Evolutionary conservation across 2,113 vertebrate species (phyloP), one percentile per base, ranked within the genome.

Genomic region (Vulpes vulpes): DNA sequence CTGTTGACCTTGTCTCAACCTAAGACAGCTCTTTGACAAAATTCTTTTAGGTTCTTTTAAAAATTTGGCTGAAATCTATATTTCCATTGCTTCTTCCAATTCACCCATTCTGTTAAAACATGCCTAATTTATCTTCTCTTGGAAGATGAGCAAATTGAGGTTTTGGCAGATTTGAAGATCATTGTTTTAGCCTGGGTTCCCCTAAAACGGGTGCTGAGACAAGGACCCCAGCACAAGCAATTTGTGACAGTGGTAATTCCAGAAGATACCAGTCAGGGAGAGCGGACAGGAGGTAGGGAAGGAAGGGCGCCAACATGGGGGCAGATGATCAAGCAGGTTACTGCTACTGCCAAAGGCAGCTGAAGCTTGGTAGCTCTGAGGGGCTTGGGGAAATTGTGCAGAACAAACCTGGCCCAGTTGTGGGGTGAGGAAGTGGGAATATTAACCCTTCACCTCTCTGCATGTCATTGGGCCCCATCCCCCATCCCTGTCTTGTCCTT

Each of bases 101-200:
- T 64, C n/a, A 55, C 11, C 5, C 49, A 14, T n/a, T 90, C 25
- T 80, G n/a, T 7, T 57, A 3, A 51, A 96, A 95, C 87, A 65
- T 59, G n/a, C 27, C 55, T 49, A 25, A 43, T 79, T 94, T 55
- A 38, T 78, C 62, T 59, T 78, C 23, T 17, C 8, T 62, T 17
- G 49, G 95, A 80, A 96, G 64, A 64, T 12, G 38, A 89, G 38
- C 64, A 80, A n/a, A 32, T 78, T 16, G 65, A 87, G 78, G 12
- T 57, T 25, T 35, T 6, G 8, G 25, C 32, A 23, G 53, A 30
- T 94, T 43, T 73, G 62, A 79, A 62, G 38, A 71, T 19, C 23
- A 16, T 57, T 20, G 71, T 32, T 94, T 85, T 69, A 6, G 10
- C 69, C 57, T 81, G 16, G 23, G 25, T 60, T 82, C 9, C 27